A percentile compares a stretch with the other conserved stretches of the same genome.
Evolutionary conservation across 2,113 vertebrate species (phyloP).

Genomic region (Heloderma charlesbogerti): DNA sequence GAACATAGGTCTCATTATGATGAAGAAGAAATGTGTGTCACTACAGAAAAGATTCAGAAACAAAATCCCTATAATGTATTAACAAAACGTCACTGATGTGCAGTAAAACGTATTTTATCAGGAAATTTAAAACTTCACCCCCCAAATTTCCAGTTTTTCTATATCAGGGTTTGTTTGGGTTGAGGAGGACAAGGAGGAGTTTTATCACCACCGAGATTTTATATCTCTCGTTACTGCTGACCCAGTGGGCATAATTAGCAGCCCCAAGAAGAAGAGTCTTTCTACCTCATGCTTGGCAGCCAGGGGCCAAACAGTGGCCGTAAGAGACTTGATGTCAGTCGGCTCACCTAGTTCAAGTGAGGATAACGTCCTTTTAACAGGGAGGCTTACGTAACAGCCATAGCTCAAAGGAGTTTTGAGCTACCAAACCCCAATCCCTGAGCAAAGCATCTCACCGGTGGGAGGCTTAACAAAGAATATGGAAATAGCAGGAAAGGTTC

Average conservation of each 20-base stretch:
- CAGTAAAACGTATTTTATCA: background rate
- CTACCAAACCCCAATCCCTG: background rate
- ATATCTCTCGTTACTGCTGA: background rate
- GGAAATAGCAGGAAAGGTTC: background rate
- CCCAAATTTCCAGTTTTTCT: background rate
- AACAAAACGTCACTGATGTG: background rate
- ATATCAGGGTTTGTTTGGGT: background rate
- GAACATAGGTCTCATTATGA: background rate
- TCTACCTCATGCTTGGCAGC: background rate
- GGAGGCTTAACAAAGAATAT: background rate
- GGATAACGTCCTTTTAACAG: background rate
- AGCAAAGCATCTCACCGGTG: background rate
- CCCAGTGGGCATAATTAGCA: background rate
- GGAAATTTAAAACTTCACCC: background rate
- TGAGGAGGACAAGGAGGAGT: background rate
- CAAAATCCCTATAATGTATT: background rate
- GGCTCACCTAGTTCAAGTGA: background rate
- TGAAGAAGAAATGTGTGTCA: background rate
- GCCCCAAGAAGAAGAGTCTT: background rate
- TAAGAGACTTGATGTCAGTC: background rate
- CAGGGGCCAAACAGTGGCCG: background rate
- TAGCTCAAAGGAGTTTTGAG: background rate
- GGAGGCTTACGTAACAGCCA: constrained; percentile 10
- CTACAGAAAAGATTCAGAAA: background rate
- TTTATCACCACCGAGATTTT: background rate